phyloP scores from a whole-genome alignment of 1,140 invertebrate species.

The Neodiprion pinetum region DNA sequence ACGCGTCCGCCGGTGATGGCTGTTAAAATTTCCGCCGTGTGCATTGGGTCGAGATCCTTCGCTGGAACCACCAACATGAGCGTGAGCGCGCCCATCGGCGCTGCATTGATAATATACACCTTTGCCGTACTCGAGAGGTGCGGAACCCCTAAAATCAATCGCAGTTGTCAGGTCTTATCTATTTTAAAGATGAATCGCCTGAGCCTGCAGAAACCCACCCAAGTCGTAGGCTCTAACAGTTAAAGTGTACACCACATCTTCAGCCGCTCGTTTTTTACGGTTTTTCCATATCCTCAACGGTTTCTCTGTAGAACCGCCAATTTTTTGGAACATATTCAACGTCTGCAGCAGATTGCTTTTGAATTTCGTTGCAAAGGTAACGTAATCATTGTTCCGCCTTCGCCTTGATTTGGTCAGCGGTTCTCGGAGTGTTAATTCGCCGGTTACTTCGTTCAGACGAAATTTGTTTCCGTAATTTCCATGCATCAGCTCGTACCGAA shows the following conservation, averaged over 20 bases:
- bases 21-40: constrained; percentile 75
- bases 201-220: constrained; percentile 54
- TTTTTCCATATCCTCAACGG: constrained; percentile 24
- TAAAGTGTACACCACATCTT: constrained; percentile 68
- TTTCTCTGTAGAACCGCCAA: constrained; percentile 11
- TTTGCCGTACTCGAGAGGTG: constrained; percentile 71
- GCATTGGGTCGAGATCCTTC: constrained; percentile 72
- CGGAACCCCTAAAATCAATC: constrained; percentile 65
- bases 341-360: constrained; percentile 19
- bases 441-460: constrained; percentile 77
- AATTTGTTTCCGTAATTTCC: constrained; percentile 84
- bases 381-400: constrained; percentile 38
- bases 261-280: constrained; percentile 55
- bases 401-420: constrained; percentile 58
- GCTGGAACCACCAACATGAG: constrained; percentile 82
- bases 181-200: not conserved
- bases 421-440: constrained; percentile 67
- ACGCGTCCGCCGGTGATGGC: constrained; percentile 80
- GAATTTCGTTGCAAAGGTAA: constrained; percentile 25
- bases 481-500: constrained; percentile 83
- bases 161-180: not conserved
- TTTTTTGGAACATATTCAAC: constrained; percentile 20
- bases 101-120: constrained; percentile 75
- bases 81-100: constrained; percentile 67
- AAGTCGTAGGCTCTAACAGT: constrained; percentile 81